Evolutionary conservation across 2,888 invertebrate species (phyloP).

Genomic region (Neria commutata): DNA sequence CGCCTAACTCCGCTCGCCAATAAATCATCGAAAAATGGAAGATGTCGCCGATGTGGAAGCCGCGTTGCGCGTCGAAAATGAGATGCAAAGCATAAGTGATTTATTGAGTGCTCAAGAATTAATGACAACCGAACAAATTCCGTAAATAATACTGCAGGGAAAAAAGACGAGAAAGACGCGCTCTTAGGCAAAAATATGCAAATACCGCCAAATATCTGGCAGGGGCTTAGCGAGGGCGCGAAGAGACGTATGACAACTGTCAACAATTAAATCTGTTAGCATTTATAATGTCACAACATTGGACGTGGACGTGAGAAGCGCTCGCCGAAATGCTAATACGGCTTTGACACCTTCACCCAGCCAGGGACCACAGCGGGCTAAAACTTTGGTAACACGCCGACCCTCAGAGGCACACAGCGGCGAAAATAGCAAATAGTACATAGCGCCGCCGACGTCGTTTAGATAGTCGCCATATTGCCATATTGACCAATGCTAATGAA

Average conservation of each 20-base stretch:
- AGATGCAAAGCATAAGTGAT: conserved; percentile 47
- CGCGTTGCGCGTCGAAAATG: too few species aligned
- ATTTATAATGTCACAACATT: conserved; percentile 34
- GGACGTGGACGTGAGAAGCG: neutral
- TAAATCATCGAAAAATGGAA: conserved; percentile 42
- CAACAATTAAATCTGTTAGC: conserved; percentile 31
- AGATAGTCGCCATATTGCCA: neutral
- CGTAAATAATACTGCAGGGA: conserved; percentile 4
- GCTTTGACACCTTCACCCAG: neutral
- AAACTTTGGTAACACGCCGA: neutral
- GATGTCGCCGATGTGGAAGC: conserved; percentile 39
- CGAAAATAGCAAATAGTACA: neutral
- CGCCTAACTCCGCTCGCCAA: conserved; percentile 35
- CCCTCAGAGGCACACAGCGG: neutral
- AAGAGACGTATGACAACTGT: conserved; percentile 18
- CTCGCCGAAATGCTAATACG: neutral
- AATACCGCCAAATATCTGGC: conserved; percentile 31
- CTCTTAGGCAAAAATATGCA: conserved; percentile 35
- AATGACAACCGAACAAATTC: conserved; percentile 36
- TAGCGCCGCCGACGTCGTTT: neutral
- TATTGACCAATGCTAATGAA: neutral
- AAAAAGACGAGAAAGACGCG: conserved; percentile 16
- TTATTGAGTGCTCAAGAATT: conserved; percentile 44
- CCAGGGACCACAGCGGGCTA: neutral
- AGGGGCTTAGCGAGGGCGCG: too few species aligned